phyloP scores from a whole-genome alignment of 2,113 vertebrate species.

The Otis tarda region DNA sequence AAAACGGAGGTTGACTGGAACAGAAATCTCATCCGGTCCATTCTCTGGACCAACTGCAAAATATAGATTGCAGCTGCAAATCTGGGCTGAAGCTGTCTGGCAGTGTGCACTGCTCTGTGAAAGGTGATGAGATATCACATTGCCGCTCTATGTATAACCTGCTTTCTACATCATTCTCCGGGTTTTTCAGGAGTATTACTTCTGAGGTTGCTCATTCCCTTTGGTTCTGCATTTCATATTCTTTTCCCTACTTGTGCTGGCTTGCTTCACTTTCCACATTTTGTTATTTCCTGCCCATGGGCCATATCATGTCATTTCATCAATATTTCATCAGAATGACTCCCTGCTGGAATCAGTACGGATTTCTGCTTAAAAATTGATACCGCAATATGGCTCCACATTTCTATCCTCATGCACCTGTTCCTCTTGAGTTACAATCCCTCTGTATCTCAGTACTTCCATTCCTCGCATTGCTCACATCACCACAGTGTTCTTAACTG shows the following conservation, averaged over 20 bases:
- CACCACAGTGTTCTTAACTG: neutral
- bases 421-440: neutral
- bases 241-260: neutral
- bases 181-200: neutral
- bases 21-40: neutral
- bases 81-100: neutral
- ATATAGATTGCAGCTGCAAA: neutral
- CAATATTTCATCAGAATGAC: constrained; percentile 52
- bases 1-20: constrained; percentile 3
- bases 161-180: neutral
- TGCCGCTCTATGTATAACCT: neutral
- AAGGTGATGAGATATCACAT: neutral
- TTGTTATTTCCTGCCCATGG: constrained; percentile 13
- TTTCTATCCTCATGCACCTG: neutral
- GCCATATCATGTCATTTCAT: neutral
- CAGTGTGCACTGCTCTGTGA: neutral
- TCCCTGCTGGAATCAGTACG: neutral
- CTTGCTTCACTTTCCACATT: constrained; percentile 3
- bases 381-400: neutral
- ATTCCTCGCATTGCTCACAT: neutral
- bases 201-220: neutral
- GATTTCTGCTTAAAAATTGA: constrained; percentile 55
- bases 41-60: neutral
- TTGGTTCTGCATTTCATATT: neutral
- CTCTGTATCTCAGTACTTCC: neutral